phyloP scores from a whole-genome alignment of 2,113 vertebrate genomes.

The Vombatus ursinus region DNA sequence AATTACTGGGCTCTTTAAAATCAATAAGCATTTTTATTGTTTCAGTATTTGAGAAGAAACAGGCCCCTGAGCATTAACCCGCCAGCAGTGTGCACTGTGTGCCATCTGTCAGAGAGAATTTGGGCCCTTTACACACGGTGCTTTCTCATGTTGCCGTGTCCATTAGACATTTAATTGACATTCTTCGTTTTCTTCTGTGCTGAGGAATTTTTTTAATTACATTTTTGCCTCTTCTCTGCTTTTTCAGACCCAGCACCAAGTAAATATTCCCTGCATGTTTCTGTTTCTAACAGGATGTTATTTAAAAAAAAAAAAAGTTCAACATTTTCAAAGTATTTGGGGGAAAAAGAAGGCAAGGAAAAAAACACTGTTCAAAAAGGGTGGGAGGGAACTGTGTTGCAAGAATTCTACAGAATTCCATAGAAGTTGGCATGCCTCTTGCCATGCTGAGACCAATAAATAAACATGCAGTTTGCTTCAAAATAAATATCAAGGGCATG shows the following conservation, averaged over 20 bases:
- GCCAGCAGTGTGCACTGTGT: constrained; percentile 55
- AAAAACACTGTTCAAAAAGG: constrained; percentile 43
- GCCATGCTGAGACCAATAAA: constrained; percentile 55
- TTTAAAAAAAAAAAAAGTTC: constrained; percentile 71
- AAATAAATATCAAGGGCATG: constrained; percentile 80
- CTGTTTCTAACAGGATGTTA: constrained; percentile 26
- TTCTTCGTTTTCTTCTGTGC: constrained; percentile 64
- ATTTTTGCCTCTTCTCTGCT: constrained; percentile 68
- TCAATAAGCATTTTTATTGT: constrained; percentile 84
- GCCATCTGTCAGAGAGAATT: constrained; percentile 83
- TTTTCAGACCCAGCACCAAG: constrained; percentile 21
- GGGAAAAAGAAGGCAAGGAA: constrained; percentile 52
- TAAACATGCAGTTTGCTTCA: constrained; percentile 77
- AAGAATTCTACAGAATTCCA: constrained; percentile 25
- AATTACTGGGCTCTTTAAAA: constrained; percentile 83
- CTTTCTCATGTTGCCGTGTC: constrained; percentile 72
- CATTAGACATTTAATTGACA: constrained; percentile 76
- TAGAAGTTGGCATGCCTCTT: constrained; percentile 35
- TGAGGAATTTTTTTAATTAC: constrained; percentile 67
- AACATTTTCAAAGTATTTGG: constrained; percentile 57
- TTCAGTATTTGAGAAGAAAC: constrained; percentile 77
- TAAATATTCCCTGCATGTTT: neutral
- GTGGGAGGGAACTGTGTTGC: neutral
- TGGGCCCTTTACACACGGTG: constrained; percentile 76
- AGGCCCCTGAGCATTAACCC: constrained; percentile 66